These are phyloP conservation scores for Bungarus multicinctus DNA, from an alignment of 2,113 vertebrate genomes.

Conservation along the genomic window DNA sequence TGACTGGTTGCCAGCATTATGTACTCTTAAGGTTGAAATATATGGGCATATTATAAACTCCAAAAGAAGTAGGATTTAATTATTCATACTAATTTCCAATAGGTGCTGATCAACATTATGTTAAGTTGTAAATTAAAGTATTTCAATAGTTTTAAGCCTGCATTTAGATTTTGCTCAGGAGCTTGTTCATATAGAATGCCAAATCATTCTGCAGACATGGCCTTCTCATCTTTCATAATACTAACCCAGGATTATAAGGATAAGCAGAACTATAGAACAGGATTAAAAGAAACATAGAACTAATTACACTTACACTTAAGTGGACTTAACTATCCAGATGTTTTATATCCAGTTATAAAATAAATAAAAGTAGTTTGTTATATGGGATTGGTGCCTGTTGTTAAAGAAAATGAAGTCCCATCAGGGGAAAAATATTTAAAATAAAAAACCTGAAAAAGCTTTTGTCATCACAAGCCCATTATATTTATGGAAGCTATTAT, in stretches of 20 bases:
- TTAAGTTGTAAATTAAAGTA: not conserved
- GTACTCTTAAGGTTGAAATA: not conserved
- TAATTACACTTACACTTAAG: not conserved
- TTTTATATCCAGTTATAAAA: not conserved
- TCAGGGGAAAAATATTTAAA: too few relatives aligned
- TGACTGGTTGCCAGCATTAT: not conserved
- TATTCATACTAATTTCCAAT: not conserved
- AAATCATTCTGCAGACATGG: not conserved
- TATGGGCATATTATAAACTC: not conserved
- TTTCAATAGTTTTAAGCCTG: not conserved
- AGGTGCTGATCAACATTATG: not conserved
- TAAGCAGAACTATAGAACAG: not conserved
- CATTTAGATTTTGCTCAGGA: not conserved
- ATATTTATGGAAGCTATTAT: not conserved
- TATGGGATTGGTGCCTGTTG: not conserved
- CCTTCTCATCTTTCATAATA: not conserved
- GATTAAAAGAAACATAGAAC: not conserved
- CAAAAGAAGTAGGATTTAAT: not conserved
- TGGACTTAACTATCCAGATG: not conserved
- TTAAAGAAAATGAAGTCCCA: not conserved
- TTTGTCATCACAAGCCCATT: not conserved
- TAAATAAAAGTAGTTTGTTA: not conserved
- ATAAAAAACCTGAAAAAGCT: not conserved
- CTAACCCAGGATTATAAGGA: not conserved
- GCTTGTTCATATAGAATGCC: not conserved